Base-by-base conservation (phyloP, 2,797 vertebrate species). In the Tadarida brasiliensis region DNA sequence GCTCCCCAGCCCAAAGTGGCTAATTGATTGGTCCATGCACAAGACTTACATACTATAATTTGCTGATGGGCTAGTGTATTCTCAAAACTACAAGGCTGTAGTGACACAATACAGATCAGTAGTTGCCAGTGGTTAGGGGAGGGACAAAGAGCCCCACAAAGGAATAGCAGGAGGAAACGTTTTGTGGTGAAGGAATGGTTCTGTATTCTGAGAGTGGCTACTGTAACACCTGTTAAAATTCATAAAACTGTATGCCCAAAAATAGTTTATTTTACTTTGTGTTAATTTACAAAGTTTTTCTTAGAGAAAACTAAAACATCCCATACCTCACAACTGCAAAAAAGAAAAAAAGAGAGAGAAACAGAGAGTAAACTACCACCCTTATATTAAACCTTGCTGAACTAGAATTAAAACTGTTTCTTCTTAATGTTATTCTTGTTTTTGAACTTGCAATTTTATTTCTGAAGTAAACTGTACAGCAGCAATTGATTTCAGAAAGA, bases 381-480 rank as follows among this genome's bases (percentile, higher is more conserved):
- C 11, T 90, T 89, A 88, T 87, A 86, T 67, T 93, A 91, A 80
- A 67, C n/a, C 7, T 8, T 26, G 17, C 22, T 1, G n/a, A 86
- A 87, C 28, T 65, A 82, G 16, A 90, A 65, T 80, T 82, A 93
- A 82, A 44, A 30, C 71, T 71, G 1, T 0, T 84, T 17, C 2
- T 84, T 17, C 35, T 82, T 67, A 57, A 57, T 76, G 15, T 33
- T 47, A 56, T 57, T 14, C 12, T 74, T 67, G 30, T 16, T 95
- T 87, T 74, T 85, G 39, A 92, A 92, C 57, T 56, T 90, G 7
- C 17, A 49, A 33, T 56, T 85, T 94, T 51, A 93, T 73, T 94
- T 68, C 49, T 71, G 54, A 89, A 9, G 83, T 76, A 76, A 44
- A 76, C 56, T 81, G 17, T 65, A 17, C 6, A 74, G 3, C 26